These are phyloP conservation scores for Microtus pennsylvanicus DNA, from an alignment of 2,113 vertebrate species.

Conservation along the genomic window DNA sequence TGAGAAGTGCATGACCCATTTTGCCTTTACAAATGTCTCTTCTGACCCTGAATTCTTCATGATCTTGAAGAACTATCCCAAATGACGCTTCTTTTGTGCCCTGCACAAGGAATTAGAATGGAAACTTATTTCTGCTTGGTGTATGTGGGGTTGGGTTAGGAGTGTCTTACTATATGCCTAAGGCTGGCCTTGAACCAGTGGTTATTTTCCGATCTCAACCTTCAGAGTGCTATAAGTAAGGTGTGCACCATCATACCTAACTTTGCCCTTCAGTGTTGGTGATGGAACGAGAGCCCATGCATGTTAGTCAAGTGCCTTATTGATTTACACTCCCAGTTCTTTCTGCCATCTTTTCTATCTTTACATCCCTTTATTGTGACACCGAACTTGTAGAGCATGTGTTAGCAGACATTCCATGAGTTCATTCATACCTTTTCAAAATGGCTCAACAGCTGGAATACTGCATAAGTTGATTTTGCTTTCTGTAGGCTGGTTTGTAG, in stretches of 20 bases:
- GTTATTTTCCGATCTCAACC: background rate
- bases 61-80: background rate
- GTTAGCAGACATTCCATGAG: constrained; percentile 91
- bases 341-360: background rate
- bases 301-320: background rate
- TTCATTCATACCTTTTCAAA: constrained; percentile 92
- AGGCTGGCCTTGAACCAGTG: background rate
- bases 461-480: constrained; percentile 98
- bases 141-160: background rate
- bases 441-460: constrained; percentile 89
- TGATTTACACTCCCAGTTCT: background rate
- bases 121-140: constrained; percentile 3
- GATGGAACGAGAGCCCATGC: background rate
- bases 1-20: background rate
- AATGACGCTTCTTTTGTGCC: background rate
- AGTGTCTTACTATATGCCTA: background rate
- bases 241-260: background rate
- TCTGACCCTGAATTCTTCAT: constrained; percentile 45
- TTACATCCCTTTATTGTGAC: constrained; percentile 83
- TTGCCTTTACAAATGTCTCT: constrained; percentile 16
- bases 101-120: background rate
- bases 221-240: background rate
- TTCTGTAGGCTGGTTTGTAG: constrained; percentile 96
- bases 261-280: background rate
- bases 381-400: constrained; percentile 94